Conservation (phyloP, 2,113 vertebrate species). For the Aplodontia rufa region DNA sequence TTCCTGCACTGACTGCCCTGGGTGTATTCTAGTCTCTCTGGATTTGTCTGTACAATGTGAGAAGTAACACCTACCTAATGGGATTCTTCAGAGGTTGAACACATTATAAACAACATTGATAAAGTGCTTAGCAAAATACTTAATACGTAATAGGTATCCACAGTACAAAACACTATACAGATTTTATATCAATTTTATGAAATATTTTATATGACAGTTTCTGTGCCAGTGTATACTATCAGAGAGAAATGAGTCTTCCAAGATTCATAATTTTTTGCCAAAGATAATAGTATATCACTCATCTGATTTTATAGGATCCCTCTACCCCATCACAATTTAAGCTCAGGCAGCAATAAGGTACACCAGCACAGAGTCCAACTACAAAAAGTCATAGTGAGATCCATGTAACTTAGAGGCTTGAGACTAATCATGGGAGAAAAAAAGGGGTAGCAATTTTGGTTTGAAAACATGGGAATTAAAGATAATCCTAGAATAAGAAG, state of each 20-base stretch:
- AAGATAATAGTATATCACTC: not conserved
- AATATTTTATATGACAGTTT: not conserved
- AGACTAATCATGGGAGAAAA: not conserved
- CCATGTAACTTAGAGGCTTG: not conserved
- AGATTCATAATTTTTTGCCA: conserved; percentile 16
- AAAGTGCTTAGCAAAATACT: not conserved
- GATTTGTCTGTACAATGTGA: not conserved
- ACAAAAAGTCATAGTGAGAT: not conserved
- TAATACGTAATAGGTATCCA: not conserved
- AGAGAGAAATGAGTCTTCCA: not conserved
- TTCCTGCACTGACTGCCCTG: not conserved
- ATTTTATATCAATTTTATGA: not conserved
- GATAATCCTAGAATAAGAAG: not conserved
- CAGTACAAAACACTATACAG: conserved; percentile 11
- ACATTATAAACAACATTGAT: not conserved
- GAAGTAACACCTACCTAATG: not conserved
- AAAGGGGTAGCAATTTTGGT: not conserved
- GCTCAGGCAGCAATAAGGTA: not conserved
- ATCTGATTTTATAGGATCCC: not conserved
- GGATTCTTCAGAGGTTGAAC: not conserved
- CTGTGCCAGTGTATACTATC: not conserved
- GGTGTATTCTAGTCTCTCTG: not conserved
- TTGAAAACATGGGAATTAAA: not conserved
- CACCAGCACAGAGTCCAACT: not conserved
- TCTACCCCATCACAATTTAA: not conserved